A percentile compares a stretch with the other conserved stretches of the same genome.
Evolutionary conservation across 2,888 invertebrate species (phyloP).

Genomic region (Vannuccia rotundouncinata): DNA sequence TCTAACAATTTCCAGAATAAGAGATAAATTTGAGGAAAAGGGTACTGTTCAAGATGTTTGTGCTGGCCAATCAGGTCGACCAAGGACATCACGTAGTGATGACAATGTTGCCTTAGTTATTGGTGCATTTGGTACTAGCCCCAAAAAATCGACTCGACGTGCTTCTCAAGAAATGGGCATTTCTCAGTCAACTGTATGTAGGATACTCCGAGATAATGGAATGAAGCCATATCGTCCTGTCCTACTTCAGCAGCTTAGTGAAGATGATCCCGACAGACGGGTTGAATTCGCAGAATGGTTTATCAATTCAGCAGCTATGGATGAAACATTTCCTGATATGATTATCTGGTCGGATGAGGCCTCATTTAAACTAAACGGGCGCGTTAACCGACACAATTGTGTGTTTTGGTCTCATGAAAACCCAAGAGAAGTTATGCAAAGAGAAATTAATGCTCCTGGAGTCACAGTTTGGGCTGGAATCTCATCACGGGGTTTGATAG

Average conservation of each 20-base stretch:
- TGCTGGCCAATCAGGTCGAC: constrained; percentile 4
- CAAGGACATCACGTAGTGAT: constrained; percentile 9
- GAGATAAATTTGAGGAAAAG: constrained; percentile 22
- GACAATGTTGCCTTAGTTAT: constrained; percentile 12
- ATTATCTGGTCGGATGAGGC: constrained; percentile 5
- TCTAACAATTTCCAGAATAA: not conserved
- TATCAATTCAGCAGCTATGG: constrained; percentile 5
- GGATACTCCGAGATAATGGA: not conserved
- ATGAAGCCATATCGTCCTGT: constrained; percentile 6
- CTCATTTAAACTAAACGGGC: not conserved
- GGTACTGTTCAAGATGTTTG: constrained; percentile 9
- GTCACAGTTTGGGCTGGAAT: not conserved
- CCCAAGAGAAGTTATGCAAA: constrained; percentile 14
- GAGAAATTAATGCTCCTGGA: constrained; percentile 19
- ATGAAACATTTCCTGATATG: constrained; percentile 7
- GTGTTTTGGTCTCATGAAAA: constrained; percentile 22
- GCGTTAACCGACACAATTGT: constrained; percentile 7
- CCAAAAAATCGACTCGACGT: constrained; percentile 7
- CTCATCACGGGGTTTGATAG: constrained; percentile 6
- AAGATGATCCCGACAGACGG: constrained; percentile 21
- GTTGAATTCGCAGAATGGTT: constrained; percentile 26
- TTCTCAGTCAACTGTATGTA: constrained; percentile 8
- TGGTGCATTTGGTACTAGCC: not conserved
- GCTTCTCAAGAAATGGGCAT: constrained; percentile 14
- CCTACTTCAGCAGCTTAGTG: not conserved